A percentile compares a stretch with the other conserved stretches of the same genome.
Conservation (phyloP, 2,113 vertebrate species). For the Zeus faber region DNA sequence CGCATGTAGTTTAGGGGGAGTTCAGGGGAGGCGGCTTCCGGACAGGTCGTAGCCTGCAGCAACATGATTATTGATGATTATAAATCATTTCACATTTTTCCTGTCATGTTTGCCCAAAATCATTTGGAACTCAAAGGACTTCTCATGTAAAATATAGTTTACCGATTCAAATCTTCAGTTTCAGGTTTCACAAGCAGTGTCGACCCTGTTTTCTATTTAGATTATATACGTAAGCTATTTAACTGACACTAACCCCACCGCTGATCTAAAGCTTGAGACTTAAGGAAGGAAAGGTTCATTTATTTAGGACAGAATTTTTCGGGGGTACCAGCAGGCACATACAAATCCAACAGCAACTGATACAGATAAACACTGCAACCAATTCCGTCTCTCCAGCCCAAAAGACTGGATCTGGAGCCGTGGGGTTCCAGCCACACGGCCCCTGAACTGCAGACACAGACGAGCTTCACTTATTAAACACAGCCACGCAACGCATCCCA, state of each 20-base stretch:
- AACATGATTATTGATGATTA: too few species aligned
- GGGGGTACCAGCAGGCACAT: not conserved
- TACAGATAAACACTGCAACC: not conserved
- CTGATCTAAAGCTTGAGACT: not conserved
- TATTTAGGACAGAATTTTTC: not conserved
- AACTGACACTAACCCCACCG: constrained; percentile 11
- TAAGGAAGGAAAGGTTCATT: not conserved
- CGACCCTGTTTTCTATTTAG: not conserved
- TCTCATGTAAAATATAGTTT: not conserved
- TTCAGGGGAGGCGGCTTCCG: too few species aligned
- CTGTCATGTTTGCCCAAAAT: not conserved
- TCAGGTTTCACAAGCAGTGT: not conserved
- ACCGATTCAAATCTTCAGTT: not conserved
- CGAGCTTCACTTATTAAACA: not conserved
- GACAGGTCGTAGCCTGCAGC: too few species aligned
- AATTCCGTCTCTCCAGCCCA: constrained; percentile 41
- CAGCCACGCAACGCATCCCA: constrained; percentile 66
- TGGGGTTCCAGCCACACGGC: constrained; percentile 56
- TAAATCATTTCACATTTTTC: too few species aligned
- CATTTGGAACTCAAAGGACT: not conserved
- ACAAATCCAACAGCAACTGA: not conserved
- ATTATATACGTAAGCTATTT: constrained; percentile 4
- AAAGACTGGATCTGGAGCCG: constrained; percentile 34
- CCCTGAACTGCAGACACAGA: constrained; percentile 50
- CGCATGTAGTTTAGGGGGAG: too few species aligned